Base-by-base conservation (phyloP, 2,113 vertebrate species). In the Talpa occidentalis region DNA sequence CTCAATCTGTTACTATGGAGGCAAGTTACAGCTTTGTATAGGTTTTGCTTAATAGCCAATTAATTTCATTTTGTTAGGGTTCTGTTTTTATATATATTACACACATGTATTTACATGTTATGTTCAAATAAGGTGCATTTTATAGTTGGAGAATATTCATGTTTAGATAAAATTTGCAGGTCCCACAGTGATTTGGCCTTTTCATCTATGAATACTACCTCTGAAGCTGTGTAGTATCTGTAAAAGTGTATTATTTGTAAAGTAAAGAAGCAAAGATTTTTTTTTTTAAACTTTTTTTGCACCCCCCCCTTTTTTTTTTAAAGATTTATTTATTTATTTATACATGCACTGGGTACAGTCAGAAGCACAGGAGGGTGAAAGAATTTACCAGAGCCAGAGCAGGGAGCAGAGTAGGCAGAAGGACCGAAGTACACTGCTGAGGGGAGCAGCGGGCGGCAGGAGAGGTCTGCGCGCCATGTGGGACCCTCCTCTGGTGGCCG, bases 221-320 rank as follows among this genome's bases (percentile, higher is more conserved):
- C 35, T 70, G 11, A 64, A 56, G 1, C 7, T 90, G 11, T 90
- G 70, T 80, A 93, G 22, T 87, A n/a, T 59, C 26, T 83, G 22
- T 94, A 40, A 76, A 87, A 82, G 56, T 32, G 12, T 28, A 49
- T 76, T 90, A 62, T 56, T 91, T 91, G 67, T 92, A 89, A 94
- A 81, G 62, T 47, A 73, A 94, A 72, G n/a, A 89, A 66, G 21
- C 42, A 76, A 28, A 88, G n/a, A n/a, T n/a, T n/a, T n/a, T n/a
- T n/a, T n/a, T n/a, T n/a, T n/a, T n/a, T n/a, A n/a, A n/a, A n/a
- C n/a, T n/a, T n/a, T n/a, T n/a, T n/a, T n/a, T n/a, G n/a, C n/a
- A n/a, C n/a, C n/a, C n/a, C n/a, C n/a, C n/a, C n/a, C n/a, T n/a
- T n/a, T n/a, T n/a, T n/a, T n/a, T 10, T 44, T 44, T 44, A 44